Evolutionary conservation across 2,888 invertebrate species (phyloP).

Genomic region (Agrotis exclamationis): DNA sequence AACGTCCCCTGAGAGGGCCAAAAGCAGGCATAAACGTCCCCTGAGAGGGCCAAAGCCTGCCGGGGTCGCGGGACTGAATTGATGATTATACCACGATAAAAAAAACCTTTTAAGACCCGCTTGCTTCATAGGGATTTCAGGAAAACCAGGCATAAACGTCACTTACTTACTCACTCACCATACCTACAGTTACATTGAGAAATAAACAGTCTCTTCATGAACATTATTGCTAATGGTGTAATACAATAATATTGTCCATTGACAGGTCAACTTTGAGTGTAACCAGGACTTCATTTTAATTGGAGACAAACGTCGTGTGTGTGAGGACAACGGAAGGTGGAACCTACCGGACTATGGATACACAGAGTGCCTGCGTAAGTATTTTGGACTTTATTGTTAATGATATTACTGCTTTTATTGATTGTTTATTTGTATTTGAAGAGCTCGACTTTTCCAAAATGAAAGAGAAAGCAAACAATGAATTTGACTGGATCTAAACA

Average conservation of each 20-base stretch:
- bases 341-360: constrained; percentile 96
- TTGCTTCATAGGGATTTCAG: no score
- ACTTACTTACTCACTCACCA: background rate
- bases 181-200: background rate
- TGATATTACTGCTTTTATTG: background rate
- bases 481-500: background rate
- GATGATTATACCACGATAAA: no score
- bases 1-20: background rate
- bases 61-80: no score
- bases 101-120: no score
- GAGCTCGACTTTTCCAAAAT: background rate
- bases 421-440: background rate
- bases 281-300: constrained; percentile 96
- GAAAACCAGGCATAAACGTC: background rate
- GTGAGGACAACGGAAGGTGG: constrained; percentile 95
- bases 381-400: constrained; percentile 9
- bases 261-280: constrained; percentile 96
- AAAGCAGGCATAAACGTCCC: background rate
- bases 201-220: constrained; percentile 15
- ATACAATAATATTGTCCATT: constrained; percentile 32
- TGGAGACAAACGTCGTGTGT: constrained; percentile 96
- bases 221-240: constrained; percentile 24
- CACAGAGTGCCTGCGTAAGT: constrained; percentile 98
- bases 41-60: no score
- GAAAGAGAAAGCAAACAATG: no score